These are phyloP conservation scores for Noctua pronuba DNA, from an alignment of 2,888 invertebrate genomes.

Conservation along the genomic window DNA sequence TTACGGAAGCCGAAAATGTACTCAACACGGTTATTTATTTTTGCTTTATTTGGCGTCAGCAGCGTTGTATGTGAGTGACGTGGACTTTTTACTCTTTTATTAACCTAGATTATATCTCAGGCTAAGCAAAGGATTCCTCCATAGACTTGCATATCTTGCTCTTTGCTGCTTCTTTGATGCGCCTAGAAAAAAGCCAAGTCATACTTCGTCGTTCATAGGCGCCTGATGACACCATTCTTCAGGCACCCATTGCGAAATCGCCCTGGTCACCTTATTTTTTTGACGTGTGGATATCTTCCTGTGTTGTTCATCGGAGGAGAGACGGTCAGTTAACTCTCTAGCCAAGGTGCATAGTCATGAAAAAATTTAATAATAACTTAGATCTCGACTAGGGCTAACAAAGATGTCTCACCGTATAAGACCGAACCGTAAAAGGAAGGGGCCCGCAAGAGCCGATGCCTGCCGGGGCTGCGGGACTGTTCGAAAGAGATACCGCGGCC, in stretches of 20 bases:
- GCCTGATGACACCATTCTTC: not conserved
- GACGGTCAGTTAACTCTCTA: not conserved
- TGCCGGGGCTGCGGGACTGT: no score
- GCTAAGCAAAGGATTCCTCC: not conserved
- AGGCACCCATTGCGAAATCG: not conserved
- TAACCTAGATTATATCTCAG: not conserved
- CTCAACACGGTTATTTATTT: constrained; percentile 8
- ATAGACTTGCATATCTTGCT: not conserved
- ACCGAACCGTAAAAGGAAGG: no score
- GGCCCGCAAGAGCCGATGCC: no score
- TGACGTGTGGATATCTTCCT: not conserved
- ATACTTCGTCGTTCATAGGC: not conserved
- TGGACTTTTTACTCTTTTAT: not conserved
- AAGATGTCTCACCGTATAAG: not conserved
- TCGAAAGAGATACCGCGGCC: no score
- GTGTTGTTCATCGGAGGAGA: not conserved
- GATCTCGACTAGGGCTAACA: not conserved
- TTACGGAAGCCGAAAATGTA: constrained; percentile 26
- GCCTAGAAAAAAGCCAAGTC: not conserved
- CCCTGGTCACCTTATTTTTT: not conserved
- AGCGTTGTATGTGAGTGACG: constrained; percentile 13
- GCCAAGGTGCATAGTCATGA: not conserved
- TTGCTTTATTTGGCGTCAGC: constrained; percentile 7
- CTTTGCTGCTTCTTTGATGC: not conserved
- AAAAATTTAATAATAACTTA: not conserved